Evolutionary conservation across 2,797 vertebrate genomes (phyloP), one percentile per base, ranked within the genome.

Genomic region (Myoxocephalus aenaeus): DNA sequence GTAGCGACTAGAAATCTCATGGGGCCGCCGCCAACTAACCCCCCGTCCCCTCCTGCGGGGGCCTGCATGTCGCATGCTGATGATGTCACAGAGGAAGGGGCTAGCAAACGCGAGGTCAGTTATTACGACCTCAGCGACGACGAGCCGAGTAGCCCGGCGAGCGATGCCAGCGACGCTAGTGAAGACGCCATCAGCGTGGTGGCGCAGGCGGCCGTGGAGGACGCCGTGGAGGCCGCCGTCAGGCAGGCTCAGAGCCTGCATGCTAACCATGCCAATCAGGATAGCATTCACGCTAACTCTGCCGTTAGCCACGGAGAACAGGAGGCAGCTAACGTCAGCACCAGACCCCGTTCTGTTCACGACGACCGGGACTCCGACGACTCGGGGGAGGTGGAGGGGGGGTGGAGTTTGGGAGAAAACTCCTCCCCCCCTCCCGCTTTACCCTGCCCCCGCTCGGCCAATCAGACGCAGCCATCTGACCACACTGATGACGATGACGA

Each of bases 151-250:
- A 73, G 65, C 53, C 64, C 76, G 32, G 38, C 50, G n/a, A 86
- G 81, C 1, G 74, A 84, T 9, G 38, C 29, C 34, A 90, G 86
- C 9, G 73, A 88, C 18, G 48, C 76, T 32, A 90, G 91, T 4
- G 89, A 92, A 50, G 92, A 89, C 66, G 86, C 83, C 57, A 85
- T 93, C 46, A 90, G 91, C 2, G 88, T 93, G 63, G 68, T 93
- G 59, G 88, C 86, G 0, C 89, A 82, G 61, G 78, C 53, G 0
- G 84, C 95, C 74, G 94, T 96, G 58, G 94, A 96, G 63, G 95
- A 96, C 66, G 92, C 88, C 0, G 75, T 95, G 63, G 75, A 94
- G 73, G 86, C 94, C n/a, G 95, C 95, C 40, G 92, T 96, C 72
- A 94, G 87, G 75, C 90, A 66, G 2, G 90, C 84, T 0, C 91